A percentile compares a stretch with the other conserved stretches of the same genome.
phyloP scores from a whole-genome alignment of 1,140 invertebrate genomes.

The Saccostrea echinata region DNA sequence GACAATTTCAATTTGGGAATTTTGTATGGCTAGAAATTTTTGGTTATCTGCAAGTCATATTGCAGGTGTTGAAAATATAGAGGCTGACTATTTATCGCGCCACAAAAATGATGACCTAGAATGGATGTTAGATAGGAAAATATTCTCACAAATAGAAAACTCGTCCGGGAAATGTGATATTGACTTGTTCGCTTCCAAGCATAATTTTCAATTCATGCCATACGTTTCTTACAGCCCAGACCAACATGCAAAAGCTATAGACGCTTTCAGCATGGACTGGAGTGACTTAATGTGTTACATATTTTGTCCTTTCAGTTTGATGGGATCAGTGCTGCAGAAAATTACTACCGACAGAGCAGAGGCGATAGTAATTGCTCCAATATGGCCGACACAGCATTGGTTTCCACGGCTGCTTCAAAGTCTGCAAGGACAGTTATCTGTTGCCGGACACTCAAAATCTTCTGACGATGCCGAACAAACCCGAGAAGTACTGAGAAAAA shows the following conservation, averaged over 20 bases:
- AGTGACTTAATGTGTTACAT: constrained; percentile 38
- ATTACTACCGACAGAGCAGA: constrained; percentile 22
- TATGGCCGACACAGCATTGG: constrained; percentile 58
- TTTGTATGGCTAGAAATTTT: too few species aligned
- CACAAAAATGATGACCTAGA: too few species aligned
- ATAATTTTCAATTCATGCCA: constrained; percentile 30
- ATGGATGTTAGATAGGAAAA: too few species aligned
- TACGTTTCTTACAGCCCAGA: constrained; percentile 43
- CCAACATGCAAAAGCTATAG: constrained; percentile 51
- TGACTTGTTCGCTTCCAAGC: constrained; percentile 46
- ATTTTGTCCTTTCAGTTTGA: constrained; percentile 59
- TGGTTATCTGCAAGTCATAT: too few species aligned
- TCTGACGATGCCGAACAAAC: too few species aligned
- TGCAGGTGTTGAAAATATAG: too few species aligned
- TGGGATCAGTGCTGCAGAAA: constrained; percentile 36
- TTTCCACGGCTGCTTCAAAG: too few species aligned
- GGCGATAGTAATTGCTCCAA: constrained; percentile 53
- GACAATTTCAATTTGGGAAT: too few species aligned
- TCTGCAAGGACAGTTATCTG: constrained; percentile 19
- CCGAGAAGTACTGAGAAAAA: constrained; percentile 23
- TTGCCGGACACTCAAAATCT: constrained; percentile 39
- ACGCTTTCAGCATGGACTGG: constrained; percentile 60
- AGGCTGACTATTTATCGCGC: too few species aligned
- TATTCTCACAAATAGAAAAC: too few species aligned
- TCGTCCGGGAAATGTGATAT: too few species aligned